Evolutionary conservation across 2,797 vertebrate genomes (phyloP).

Genomic region (Helicolenus hilgendorfi): DNA sequence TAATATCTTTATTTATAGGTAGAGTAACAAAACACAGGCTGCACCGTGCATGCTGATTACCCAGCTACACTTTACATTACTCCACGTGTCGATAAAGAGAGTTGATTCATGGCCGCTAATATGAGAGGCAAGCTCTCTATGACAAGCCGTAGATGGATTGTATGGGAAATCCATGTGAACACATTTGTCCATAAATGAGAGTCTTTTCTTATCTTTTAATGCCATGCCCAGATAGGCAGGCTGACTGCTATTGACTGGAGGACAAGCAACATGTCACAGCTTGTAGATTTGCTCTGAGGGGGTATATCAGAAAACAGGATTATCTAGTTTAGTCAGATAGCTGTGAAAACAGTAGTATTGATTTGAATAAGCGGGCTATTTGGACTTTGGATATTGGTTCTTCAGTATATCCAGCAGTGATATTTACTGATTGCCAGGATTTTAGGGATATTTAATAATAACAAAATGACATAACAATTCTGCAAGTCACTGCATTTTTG

Average conservation of each 20-base stretch:
- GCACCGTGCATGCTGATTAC: conserved; percentile 42
- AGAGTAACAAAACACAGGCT: conserved; percentile 37
- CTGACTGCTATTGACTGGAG: conserved; percentile 72
- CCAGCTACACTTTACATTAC: conserved; percentile 43
- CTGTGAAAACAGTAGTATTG: conserved; percentile 57
- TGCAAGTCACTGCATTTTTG: background rate
- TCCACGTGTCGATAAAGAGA: conserved; percentile 64
- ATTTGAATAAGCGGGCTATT: conserved; percentile 52
- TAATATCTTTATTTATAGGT: conserved; percentile 32
- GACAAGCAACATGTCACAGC: conserved; percentile 66
- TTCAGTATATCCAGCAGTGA: background rate
- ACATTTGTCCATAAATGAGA: conserved; percentile 78
- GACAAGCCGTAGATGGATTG: conserved; percentile 65
- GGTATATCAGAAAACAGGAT: conserved; percentile 62
- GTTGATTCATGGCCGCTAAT: conserved; percentile 77
- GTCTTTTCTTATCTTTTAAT: conserved; percentile 79
- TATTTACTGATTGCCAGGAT: background rate
- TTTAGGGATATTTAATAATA: background rate
- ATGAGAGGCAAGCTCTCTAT: conserved; percentile 59
- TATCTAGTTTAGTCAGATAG: conserved; percentile 42
- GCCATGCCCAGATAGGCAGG: conserved; percentile 52
- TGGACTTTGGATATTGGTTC: conserved; percentile 14
- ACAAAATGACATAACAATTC: background rate
- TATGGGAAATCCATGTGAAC: conserved; percentile 84
- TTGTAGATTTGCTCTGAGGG: conserved; percentile 60